Percentiles rank a stretch among this genome's conserved stretches.
Conservation (phyloP, 2,888 invertebrate species). For the Drosophila niveifrons region DNA sequence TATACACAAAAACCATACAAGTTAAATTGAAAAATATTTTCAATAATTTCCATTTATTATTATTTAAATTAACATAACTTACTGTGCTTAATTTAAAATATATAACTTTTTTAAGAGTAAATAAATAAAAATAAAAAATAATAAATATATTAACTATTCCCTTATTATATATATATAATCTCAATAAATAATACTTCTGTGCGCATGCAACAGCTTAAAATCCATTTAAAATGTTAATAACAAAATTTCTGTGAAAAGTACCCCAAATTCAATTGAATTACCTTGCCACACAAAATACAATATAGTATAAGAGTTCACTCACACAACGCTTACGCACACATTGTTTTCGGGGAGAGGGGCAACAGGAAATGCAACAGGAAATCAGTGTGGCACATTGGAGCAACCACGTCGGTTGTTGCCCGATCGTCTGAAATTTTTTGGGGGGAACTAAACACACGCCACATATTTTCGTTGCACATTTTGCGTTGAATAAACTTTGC, state of each 20-base stretch:
- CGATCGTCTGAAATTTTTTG: slow-evolving; percentile 7
- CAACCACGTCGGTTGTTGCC: slow-evolving; percentile 32
- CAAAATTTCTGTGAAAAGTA: slow-evolving; percentile 59
- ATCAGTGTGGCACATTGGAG: slow-evolving; percentile 64
- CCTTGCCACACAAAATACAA: slow-evolving; percentile 19
- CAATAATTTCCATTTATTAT: no score
- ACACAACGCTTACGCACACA: slow-evolving; percentile 5
- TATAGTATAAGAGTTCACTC: not conserved
- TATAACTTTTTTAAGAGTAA: no score
- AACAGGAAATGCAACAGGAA: slow-evolving; percentile 73
- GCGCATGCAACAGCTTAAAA: slow-evolving; percentile 27
- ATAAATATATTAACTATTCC: no score
- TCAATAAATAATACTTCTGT: not conserved
- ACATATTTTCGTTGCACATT: slow-evolving; percentile 72
- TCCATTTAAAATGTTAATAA: slow-evolving; percentile 67
- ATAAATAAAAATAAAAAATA: no score
- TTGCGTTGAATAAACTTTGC: slow-evolving; percentile 79
- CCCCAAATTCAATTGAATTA: slow-evolving; percentile 68
- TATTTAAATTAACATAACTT: no score
- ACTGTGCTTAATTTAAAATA: no score
- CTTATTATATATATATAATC: no score
- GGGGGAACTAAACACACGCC: slow-evolving; percentile 32
- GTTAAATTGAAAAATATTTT: no score
- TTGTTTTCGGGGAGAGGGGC: not conserved
- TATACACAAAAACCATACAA: no score